Base-by-base conservation (phyloP, 2,888 invertebrate genomes). In the Fabriciana adippe region DNA sequence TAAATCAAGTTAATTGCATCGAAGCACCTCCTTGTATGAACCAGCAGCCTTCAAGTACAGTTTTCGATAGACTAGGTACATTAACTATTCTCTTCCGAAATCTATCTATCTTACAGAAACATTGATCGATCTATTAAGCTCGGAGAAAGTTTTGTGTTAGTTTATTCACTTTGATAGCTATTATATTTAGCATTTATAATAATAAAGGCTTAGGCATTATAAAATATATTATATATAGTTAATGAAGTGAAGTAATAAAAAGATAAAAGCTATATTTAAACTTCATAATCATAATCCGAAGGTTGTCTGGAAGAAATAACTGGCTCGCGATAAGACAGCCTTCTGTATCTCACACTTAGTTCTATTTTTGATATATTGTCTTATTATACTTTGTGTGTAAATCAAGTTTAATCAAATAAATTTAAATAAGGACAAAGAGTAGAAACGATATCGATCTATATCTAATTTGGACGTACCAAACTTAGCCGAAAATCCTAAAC, bases 1-100 rank as follows among this genome's bases (percentile, higher is more conserved):
- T 93, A 93, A 92, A 93, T 93, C 93, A 93, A 90, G 93, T 90
- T 92, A 92, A 93, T 93, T 93, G 92, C 90, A 81, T 81, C 78
- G 79, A 82, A 84, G 89, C 87, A 89, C 90, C 90, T 90, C 89
- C 89, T 88, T 78, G 85, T 90, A 87, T 89, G 87, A 86, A 81
- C 85, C 86, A 81, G 86, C 76, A 76, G 76, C 83, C 82, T 84
- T 85, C 81, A 76, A 83, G 81, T 81, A 82, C 81, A 80, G 78
- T 85, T 83, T 87, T 88, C 84, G 86, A 87, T 84, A 78, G 80
- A 81, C 82, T 77, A 59, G 47, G 48, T 59, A 77, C 75, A 78
- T 76, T 77, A 79, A 81, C 79, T 74, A 79, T 75, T 75, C 74
- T 75, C 79, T 82, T 83, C 81, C 82, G 80, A 76, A 75, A 79